Evolutionary conservation across 2,113 vertebrate species (phyloP), one percentile per base, ranked within the genome.

Genomic region (Climacteris rufus): DNA sequence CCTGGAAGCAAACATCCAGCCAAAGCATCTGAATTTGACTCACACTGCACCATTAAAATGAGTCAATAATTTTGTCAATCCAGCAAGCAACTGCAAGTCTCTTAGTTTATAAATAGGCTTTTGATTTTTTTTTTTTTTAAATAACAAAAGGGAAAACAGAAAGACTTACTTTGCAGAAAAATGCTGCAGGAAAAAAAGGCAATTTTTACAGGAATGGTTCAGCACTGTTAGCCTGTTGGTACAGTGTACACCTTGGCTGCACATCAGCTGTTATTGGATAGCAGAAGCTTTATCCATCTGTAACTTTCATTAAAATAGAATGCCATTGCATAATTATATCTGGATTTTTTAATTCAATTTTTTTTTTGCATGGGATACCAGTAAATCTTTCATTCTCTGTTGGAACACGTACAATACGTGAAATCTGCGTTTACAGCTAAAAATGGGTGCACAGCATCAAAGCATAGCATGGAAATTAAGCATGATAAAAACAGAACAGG

Each of bases 261-360:
- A 94, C 90, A 83, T 95, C 89, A 95, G 95, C 81, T 95, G 70
- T 82, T 94, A 90, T 80, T 93, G 88, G 92, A 87, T 64, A 83
- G 87, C 90, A 97, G 88, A 96, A 97, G 76, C 65, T 94, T 70
- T 71, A 92, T 84, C 94, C 89, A 95, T 95, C 94, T 97, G 94
- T 95, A 96, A 89, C 78, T 96, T 96, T 49, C 74, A 93, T 96
- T 96, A 93, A 96, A 94, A 94, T 95, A 96, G 92, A 96, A 93
- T 81, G 56, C 52, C 74, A 85, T 83, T 78, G 82, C 65, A 90
- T 96, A 91, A 94, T 96, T 96, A 84, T 92, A 91, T 75, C 63
- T 87, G 56, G 61, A 71, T 57, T 91, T 84, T 92, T 75, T 13
- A 47, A 64, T 44, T 56, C 4, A 11, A 16, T 8, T 70, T 65